Percentiles rank a stretch among this genome's conserved stretches.
Evolutionary conservation across 2,888 invertebrate genomes (phyloP).

Genomic region (Hesperia comma): DNA sequence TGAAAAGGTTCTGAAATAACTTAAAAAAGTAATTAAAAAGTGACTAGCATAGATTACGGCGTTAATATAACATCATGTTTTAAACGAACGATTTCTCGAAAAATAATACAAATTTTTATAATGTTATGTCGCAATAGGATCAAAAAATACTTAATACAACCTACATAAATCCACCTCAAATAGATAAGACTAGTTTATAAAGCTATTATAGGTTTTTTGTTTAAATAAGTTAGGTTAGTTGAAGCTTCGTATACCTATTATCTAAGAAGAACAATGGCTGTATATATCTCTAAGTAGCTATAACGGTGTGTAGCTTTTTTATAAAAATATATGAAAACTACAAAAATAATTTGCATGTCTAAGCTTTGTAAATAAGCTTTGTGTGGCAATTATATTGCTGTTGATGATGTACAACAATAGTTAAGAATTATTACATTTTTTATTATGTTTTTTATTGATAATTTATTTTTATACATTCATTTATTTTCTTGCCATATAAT

Average conservation of each 20-base stretch:
- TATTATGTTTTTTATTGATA: constrained; percentile 8
- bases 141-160: constrained; percentile 74
- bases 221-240: neutral
- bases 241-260: neutral
- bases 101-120: constrained; percentile 14
- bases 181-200: constrained; percentile 38
- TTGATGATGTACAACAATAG: constrained; percentile 19
- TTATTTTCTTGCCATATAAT: neutral
- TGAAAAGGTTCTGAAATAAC: neutral
- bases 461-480: constrained; percentile 4
- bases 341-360: constrained; percentile 32
- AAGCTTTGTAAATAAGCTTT: constrained; percentile 10
- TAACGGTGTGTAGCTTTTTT: constrained; percentile 21
- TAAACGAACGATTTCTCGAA: neutral
- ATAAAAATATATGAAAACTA: constrained; percentile 17
- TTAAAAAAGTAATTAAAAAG: constrained; percentile 1
- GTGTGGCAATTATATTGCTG: neutral
- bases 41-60: neutral
- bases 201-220: neutral
- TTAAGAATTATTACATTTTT: constrained; percentile 1
- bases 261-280: constrained; percentile 27
- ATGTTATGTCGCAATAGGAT: constrained; percentile 20
- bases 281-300: constrained; percentile 14
- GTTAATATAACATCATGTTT: constrained; percentile 7
- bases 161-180: constrained; percentile 73